Evolutionary conservation across 1,140 invertebrate genomes (phyloP).

Genomic region (Drosophila tani): DNA sequence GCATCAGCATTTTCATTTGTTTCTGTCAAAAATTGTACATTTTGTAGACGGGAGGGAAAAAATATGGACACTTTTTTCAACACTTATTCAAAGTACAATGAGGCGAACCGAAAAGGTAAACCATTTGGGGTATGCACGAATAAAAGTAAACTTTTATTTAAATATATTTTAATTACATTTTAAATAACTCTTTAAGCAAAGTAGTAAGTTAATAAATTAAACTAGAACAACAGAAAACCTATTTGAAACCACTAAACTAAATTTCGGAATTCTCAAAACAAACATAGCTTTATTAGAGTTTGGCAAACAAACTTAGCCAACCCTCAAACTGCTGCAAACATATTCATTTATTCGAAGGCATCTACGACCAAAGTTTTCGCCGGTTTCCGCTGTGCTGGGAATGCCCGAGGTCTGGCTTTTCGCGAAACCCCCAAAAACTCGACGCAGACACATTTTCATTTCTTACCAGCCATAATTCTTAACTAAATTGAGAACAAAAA

Average conservation of each 20-base stretch:
- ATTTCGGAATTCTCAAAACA: constrained; percentile 3
- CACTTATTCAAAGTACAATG: constrained; percentile 9
- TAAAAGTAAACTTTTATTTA: not conserved
- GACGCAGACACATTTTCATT: constrained; percentile 68
- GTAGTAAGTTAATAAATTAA: not conserved
- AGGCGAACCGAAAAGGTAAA: not conserved
- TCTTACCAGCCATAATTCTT: constrained; percentile 71
- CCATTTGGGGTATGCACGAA: constrained; percentile 10
- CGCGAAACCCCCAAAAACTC: constrained; percentile 33
- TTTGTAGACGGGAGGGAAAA: not conserved
- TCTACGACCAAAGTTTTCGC: constrained; percentile 42
- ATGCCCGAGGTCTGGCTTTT: constrained; percentile 44
- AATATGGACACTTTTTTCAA: constrained; percentile 27
- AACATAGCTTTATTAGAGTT: constrained; percentile 40
- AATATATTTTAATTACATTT: not conserved
- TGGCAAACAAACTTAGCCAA: constrained; percentile 40
- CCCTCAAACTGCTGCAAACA: constrained; percentile 29
- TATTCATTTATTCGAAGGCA: constrained; percentile 28
- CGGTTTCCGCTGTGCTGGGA: constrained; percentile 38
- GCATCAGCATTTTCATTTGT: constrained; percentile 73
- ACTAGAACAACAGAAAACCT: not conserved
- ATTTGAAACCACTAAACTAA: not conserved
- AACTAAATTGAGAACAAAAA: constrained; percentile 57
- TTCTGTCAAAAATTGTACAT: constrained; percentile 57
- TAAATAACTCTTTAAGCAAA: not conserved